Evolutionary conservation across 2,888 invertebrate species (phyloP).

Genomic region (Oligia fasciuncula): DNA sequence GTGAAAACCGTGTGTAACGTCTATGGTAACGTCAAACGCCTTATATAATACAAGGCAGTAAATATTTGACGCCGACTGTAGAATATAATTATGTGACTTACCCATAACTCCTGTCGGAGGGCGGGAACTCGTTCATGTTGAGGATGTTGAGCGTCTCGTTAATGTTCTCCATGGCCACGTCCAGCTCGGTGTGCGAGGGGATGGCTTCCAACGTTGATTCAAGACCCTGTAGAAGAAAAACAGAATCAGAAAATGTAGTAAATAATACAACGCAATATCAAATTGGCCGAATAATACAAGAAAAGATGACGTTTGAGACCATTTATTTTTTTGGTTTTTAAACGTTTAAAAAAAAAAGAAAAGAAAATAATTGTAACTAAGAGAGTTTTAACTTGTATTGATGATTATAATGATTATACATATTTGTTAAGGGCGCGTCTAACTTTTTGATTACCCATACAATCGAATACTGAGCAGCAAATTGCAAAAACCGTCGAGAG

Average conservation of each 20-base stretch:
- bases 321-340: too few species aligned
- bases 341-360: too few species aligned
- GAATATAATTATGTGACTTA: slow-evolving; percentile 67
- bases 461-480: too few species aligned
- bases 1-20: too few species aligned
- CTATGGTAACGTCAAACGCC: too few species aligned
- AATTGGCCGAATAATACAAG: background rate
- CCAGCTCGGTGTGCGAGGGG: slow-evolving; percentile 98
- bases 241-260: background rate
- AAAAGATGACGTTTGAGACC: background rate
- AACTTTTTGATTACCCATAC: too few species aligned
- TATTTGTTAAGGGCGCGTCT: too few species aligned
- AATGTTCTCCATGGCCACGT: slow-evolving; percentile 95
- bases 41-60: too few species aligned
- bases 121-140: slow-evolving; percentile 93
- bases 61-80: background rate
- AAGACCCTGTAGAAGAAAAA: slow-evolving; percentile 83
- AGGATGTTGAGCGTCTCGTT: slow-evolving; percentile 93
- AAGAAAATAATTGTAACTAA: too few species aligned
- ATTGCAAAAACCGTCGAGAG: too few species aligned
- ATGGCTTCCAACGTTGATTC: slow-evolving; percentile 94
- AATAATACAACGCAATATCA: background rate
- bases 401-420: too few species aligned
- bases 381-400: too few species aligned
- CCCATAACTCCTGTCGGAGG: slow-evolving; percentile 93